These are phyloP conservation scores for Hypolimnas misippus DNA, from an alignment of 2,888 invertebrate species.

Conservation along the genomic window DNA sequence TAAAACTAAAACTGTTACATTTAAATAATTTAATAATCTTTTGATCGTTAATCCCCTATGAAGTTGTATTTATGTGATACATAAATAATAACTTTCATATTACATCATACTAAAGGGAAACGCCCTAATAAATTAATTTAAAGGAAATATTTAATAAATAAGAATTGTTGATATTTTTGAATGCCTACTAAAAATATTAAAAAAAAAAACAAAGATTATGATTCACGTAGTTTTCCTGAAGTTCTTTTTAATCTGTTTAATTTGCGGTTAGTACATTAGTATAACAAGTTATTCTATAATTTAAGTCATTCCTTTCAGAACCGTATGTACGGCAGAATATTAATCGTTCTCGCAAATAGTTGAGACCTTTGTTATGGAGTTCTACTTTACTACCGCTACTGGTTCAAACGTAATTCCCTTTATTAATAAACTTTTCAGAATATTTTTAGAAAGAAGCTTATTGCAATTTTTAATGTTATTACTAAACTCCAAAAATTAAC, in stretches of 20 bases:
- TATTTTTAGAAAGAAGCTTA: neutral
- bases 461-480: too few species aligned
- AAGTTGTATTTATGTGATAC: neutral
- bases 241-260: too few species aligned
- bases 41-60: neutral
- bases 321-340: constrained; percentile 61
- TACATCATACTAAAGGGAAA: too few species aligned
- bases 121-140: too few species aligned
- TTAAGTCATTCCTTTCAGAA: constrained; percentile 6
- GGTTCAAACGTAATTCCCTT: constrained; percentile 60
- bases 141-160: too few species aligned
- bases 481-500: too few species aligned
- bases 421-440: constrained; percentile 27
- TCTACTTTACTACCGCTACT: constrained; percentile 59
- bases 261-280: too few species aligned
- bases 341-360: constrained; percentile 70
- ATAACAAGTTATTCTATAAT: too few species aligned
- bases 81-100: neutral
- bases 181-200: too few species aligned
- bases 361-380: constrained; percentile 70
- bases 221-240: too few species aligned
- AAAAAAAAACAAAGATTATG: too few species aligned
- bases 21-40: constrained; percentile 2
- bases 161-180: too few species aligned
- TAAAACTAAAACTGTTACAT: constrained; percentile 16